Base-by-base conservation (phyloP, 1,140 invertebrate genomes). In the Arctopsyche grandis region DNA sequence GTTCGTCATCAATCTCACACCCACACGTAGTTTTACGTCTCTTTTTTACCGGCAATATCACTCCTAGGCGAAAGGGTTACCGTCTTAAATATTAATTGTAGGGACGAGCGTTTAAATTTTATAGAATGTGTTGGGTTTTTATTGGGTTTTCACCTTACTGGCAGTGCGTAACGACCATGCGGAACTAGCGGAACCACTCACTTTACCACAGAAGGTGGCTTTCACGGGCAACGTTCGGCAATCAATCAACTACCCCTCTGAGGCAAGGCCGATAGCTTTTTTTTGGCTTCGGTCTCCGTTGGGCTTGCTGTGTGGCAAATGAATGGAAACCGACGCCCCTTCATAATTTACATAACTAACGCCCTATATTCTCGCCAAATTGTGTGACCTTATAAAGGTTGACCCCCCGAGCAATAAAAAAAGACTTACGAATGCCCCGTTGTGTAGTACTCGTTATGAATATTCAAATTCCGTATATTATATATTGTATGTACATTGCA, bases 281-380 rank as follows among this genome's bases (percentile, higher is more conserved):
- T 60, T 66, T 66, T 66, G 14, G 10, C 21, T 66, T 66, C 19
- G 24, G 10, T 22, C 1, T 21, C 60, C 24, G n/a, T 66, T 16
- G 3, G 60, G 21, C 1, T 66, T 52, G 14, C 60, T 16, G 12
- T 16, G 12, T 3, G 60, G 19, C 60, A 66, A 66, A 66, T 66
- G 60, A 66, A 66, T 66, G 21, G 60, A 66, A 66, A 21, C 60
- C 24, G 60, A 21, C 60, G 60, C 24, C 24, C n/a, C 19, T 7
- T 66, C 60, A 66, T 66, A 66, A 66, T 66, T 66, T 66, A 66
- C 60, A 66, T 66, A 66, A 66, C 60, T 5, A 5, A 26, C 19
- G 60, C 60, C 60, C 10, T 12, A 3, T 3, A 52, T 12, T 16
- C 16, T 16, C 10, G 16, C 48, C 16, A 14, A 14, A 52, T 10